These are phyloP conservation scores for Chymomyza caudatula DNA, from an alignment of 2,888 invertebrate genomes.

Conservation along the genomic window DNA sequence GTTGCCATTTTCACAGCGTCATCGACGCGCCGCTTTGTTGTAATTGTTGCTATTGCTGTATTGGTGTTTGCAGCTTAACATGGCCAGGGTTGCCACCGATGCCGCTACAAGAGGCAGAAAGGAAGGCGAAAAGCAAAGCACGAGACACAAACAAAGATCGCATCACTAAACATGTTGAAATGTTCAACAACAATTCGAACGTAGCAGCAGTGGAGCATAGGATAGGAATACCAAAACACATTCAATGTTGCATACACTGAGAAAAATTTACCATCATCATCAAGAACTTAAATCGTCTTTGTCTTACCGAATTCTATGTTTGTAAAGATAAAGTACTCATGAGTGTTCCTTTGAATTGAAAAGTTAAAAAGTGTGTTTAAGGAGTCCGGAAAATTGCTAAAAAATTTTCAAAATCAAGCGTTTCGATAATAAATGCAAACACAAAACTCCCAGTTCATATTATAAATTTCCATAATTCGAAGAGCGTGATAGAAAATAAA, in stretches of 20 bases:
- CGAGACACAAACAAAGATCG: slow-evolving; percentile 70
- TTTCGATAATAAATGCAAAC: too few species aligned
- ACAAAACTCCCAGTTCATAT: too few species aligned
- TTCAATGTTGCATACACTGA: slow-evolving; percentile 49
- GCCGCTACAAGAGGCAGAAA: neutral
- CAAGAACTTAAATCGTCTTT: neutral
- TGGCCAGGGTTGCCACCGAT: neutral
- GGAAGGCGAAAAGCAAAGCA: slow-evolving; percentile 51
- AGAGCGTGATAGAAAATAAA: too few species aligned
- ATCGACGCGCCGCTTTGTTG: slow-evolving; percentile 17
- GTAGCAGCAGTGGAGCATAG: neutral
- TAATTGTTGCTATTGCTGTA: slow-evolving; percentile 32
- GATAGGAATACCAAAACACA: slow-evolving; percentile 56
- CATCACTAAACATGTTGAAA: slow-evolving; percentile 69
- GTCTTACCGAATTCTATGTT: neutral
- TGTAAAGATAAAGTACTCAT: too few species aligned
- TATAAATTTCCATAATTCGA: too few species aligned
- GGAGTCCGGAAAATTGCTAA: too few species aligned
- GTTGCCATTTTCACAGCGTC: slow-evolving; percentile 23
- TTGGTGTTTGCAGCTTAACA: slow-evolving; percentile 9
- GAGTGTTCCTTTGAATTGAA: too few species aligned
- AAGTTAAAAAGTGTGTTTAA: too few species aligned
- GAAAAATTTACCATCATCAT: neutral
- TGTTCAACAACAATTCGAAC: slow-evolving; percentile 36
- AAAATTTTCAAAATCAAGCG: too few species aligned